Evolutionary conservation across 2,888 invertebrate species (phyloP), one percentile per base, ranked within the genome.

Genomic region (Pollenia labialis): DNA sequence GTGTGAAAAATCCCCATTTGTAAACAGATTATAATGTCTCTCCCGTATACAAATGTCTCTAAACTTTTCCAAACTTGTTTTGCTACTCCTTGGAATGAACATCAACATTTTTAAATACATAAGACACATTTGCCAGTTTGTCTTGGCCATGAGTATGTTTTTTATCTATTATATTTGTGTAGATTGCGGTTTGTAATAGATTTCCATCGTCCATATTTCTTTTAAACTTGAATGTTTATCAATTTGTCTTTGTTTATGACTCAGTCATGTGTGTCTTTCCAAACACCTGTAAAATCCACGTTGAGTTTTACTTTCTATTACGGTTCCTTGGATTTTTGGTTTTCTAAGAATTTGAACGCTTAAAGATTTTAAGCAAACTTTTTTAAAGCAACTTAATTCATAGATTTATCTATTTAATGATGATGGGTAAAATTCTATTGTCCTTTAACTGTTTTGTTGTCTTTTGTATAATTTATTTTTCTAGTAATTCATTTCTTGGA

Each of bases 271-370:
- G 64, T 64, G 18, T n/a, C 10, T 6, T 42, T 42, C n/a, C 2
- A 14, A 2, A 60, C n/a, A 23, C 48, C 48, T 68, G 48, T n/a
- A 48, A 58, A 58, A 23, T 18, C 16, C 16, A 11, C 10, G 10
- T 12, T 54, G 44, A 58, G 46, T 58, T 60, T 48, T 11, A 12
- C 7, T n/a, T 69, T 52, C 18, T 23, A 16, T 9, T 54, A 6
- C 4, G 32, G 6, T n/a, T 50, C 54, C 16, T 23, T 18, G 8
- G 42, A 7, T 4, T 40, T 7, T 56, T 14, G 1, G 16, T 9
- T 40, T 42, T 44, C 9, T 9, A 44, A 48, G n/a, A 58, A 58
- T 46, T 58, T 58, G n/a, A 60, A 11, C 60, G 46, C 60, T 74
- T 58, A 32, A 32, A 32, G 6, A 32, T 4, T 32, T 32, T 32